phyloP scores from a whole-genome alignment of 2,888 invertebrate species.

The Melipona bicolor region DNA sequence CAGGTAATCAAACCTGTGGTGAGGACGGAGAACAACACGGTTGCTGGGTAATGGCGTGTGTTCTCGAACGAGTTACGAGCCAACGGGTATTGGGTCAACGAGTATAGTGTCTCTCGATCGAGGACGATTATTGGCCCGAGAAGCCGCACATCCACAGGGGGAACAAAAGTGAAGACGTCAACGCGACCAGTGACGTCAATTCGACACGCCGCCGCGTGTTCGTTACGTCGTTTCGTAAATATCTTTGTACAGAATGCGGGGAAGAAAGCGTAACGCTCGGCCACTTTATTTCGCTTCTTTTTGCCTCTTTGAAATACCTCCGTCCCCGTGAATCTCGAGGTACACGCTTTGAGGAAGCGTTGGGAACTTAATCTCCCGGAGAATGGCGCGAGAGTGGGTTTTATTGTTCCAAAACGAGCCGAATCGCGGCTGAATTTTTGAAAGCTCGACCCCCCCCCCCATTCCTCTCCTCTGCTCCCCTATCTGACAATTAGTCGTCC shows the following conservation, averaged over 20 bases:
- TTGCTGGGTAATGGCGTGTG: conserved; percentile 71
- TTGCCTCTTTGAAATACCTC: neutral
- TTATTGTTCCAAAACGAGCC: neutral
- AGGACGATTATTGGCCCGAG: conserved; percentile 29
- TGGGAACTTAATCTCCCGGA: neutral
- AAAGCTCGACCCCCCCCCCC: neutral
- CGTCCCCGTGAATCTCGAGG: neutral
- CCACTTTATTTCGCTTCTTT: neutral
- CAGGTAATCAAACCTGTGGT: conserved; percentile 27
- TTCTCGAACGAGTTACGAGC: conserved; percentile 63
- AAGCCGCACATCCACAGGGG: neutral
- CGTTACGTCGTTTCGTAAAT: conserved; percentile 24
- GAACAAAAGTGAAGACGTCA: conserved; percentile 63
- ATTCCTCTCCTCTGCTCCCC: conserved; percentile 1
- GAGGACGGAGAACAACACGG: neutral
- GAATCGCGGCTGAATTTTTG: neutral
- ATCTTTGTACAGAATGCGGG: conserved; percentile 16
- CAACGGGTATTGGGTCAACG: conserved; percentile 46
- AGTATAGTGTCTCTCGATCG: conserved; percentile 14
- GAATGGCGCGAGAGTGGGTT: too few species aligned
- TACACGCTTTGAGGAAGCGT: neutral
- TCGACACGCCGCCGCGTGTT: conserved; percentile 47
- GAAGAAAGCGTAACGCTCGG: conserved; percentile 41
- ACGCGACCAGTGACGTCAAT: conserved; percentile 56
- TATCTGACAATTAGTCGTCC: conserved; percentile 20